A percentile compares a stretch with the other conserved stretches of the same genome.
Conservation (phyloP, 2,113 vertebrate species). For the Odocoileus hemionus region DNA sequence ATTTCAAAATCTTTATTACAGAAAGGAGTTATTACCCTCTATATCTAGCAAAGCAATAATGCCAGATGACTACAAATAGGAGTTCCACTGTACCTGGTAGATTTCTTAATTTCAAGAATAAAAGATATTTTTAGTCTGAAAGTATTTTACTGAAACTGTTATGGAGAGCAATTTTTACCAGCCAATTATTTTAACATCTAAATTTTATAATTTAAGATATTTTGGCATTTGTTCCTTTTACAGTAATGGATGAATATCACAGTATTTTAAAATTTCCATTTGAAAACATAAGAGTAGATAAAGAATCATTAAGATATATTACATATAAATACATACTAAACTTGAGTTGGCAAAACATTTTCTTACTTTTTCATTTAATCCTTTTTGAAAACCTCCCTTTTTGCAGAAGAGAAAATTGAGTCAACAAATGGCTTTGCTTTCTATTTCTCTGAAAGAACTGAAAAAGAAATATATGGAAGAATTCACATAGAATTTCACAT, state of each 20-base stretch:
- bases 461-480: neutral
- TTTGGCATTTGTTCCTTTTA: neutral
- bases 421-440: neutral
- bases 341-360: neutral
- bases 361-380: neutral
- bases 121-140: neutral
- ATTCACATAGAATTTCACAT: neutral
- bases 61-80: slow-evolving; percentile 63
- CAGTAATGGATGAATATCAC: neutral
- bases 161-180: neutral
- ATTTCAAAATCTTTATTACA: slow-evolving; percentile 66
- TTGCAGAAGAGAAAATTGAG: neutral
- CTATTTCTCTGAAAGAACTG: neutral
- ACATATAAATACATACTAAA: neutral
- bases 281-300: neutral
- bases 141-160: slow-evolving; percentile 21
- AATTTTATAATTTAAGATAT: neutral
- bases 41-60: slow-evolving; percentile 38
- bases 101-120: slow-evolving; percentile 45
- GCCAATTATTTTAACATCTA: neutral
- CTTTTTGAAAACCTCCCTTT: neutral
- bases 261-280: neutral
- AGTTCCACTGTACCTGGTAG: slow-evolving; percentile 16
- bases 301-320: neutral
- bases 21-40: slow-evolving; percentile 16